Percentiles rank a stretch among this genome's conserved stretches.
Conservation (phyloP, 2,797 vertebrate genomes). For the Melanotaenia trifasciata region DNA sequence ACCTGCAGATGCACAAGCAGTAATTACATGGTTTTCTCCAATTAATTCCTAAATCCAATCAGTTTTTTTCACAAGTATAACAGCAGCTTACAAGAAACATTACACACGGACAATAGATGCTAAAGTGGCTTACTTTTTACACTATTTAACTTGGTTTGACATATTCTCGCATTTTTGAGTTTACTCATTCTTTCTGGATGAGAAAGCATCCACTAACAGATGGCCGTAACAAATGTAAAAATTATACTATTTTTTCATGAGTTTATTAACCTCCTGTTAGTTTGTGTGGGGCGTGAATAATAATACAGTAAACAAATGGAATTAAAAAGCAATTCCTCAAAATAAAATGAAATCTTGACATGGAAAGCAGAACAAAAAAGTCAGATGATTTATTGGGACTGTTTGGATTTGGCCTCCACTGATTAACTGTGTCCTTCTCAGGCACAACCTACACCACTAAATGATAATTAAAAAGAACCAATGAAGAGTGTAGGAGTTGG, state of each 20-base stretch:
- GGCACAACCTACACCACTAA: slow-evolving; percentile 64
- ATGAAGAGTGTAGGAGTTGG: slow-evolving; percentile 63
- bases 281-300: slow-evolving; percentile 37
- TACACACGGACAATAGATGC: slow-evolving; percentile 35
- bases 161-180: slow-evolving; percentile 34
- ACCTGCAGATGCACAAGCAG: slow-evolving; percentile 39
- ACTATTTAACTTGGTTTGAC: slow-evolving; percentile 31
- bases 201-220: slow-evolving; percentile 34
- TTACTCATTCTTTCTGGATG: slow-evolving; percentile 27
- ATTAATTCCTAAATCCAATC: slow-evolving; percentile 54
- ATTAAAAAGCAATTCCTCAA: slow-evolving; percentile 66
- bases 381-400: slow-evolving; percentile 67
- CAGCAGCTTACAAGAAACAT: slow-evolving; percentile 46
- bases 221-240: slow-evolving; percentile 36
- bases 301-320: slow-evolving; percentile 52
- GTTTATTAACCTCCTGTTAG: slow-evolving; percentile 41
- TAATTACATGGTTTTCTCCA: slow-evolving; percentile 35
- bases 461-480: slow-evolving; percentile 72
- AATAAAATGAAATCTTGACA: slow-evolving; percentile 49
- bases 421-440: slow-evolving; percentile 72
- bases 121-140: slow-evolving; percentile 44
- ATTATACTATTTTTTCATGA: slow-evolving; percentile 18
- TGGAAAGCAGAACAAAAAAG: slow-evolving; percentile 10
- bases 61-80: slow-evolving; percentile 35
- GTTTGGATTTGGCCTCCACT: slow-evolving; percentile 55